These are phyloP conservation scores for Hafferia zeledoni DNA, from an alignment of 2,797 vertebrate genomes.

Conservation along the genomic window DNA sequence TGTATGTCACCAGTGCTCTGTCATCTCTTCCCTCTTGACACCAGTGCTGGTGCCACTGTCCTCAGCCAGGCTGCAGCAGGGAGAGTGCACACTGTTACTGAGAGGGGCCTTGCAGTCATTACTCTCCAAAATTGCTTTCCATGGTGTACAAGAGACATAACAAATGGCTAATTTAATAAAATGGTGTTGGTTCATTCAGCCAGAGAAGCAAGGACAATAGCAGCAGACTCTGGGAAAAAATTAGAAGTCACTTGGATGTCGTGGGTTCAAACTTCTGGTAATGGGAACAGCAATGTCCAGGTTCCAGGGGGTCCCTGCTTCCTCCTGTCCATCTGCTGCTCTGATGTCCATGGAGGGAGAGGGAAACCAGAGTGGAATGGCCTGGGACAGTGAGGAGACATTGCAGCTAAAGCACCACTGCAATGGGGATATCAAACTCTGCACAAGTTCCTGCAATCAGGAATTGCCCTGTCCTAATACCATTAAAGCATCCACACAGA, in stretches of 20 bases:
- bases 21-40: background rate
- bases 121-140: slow-evolving; percentile 44
- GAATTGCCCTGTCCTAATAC: background rate
- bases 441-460: background rate
- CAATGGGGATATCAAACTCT: background rate
- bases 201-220: slow-evolving; percentile 26
- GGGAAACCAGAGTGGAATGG: accelerated
- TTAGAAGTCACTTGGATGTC: background rate
- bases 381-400: accelerated
- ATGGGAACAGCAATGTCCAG: background rate
- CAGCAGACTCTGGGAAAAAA: background rate
- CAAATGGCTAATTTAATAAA: slow-evolving; percentile 56
- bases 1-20: background rate
- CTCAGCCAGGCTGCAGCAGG: background rate
- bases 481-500: background rate
- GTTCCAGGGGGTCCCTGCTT: background rate
- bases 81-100: slow-evolving; percentile 1
- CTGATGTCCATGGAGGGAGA: background rate
- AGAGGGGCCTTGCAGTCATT: slow-evolving; percentile 9
- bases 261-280: accelerated
- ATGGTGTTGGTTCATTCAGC: slow-evolving; percentile 27
- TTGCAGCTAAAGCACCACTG: background rate
- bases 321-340: accelerated
- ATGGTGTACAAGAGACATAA: slow-evolving; percentile 8
- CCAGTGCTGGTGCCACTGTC: background rate